These are phyloP conservation scores for Margarornis squamiger DNA, from an alignment of 2,797 vertebrate genomes.

Conservation along the genomic window DNA sequence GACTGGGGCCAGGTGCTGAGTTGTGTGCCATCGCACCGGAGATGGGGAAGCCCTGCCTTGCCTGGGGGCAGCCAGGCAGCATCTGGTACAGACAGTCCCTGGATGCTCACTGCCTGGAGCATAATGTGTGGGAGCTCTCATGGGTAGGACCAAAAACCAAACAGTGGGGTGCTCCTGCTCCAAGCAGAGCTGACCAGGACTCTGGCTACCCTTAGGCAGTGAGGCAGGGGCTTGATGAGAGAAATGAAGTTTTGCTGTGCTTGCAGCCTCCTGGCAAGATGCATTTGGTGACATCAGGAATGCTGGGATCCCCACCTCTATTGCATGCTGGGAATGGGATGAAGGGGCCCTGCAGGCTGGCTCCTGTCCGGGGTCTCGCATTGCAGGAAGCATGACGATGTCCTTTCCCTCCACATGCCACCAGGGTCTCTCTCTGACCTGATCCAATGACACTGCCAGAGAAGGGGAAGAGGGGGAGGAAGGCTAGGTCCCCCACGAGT, in stretches of 20 bases:
- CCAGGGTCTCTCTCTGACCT: constrained; percentile 28
- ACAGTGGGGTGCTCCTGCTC: background rate
- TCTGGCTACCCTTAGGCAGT: background rate
- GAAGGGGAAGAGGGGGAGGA: constrained; percentile 26
- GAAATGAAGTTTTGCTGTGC: background rate
- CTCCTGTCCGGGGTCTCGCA: background rate
- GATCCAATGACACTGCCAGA: constrained; percentile 10
- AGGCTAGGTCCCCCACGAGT: background rate
- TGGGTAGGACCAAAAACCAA: background rate
- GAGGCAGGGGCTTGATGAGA: too few species aligned
- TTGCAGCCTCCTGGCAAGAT: background rate
- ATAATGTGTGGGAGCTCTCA: fast-evolving
- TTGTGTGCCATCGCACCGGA: fast-evolving
- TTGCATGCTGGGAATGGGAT: background rate
- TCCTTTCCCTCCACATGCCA: constrained; percentile 57
- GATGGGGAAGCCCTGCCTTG: background rate
- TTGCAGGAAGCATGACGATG: constrained; percentile 47
- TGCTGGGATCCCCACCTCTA: background rate
- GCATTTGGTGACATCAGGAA: background rate
- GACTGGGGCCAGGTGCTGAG: background rate
- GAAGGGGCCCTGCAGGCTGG: background rate
- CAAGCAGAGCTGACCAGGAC: background rate
- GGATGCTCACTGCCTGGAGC: fast-evolving
- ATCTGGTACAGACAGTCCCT: background rate
- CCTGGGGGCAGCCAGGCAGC: background rate